Evolutionary conservation across 2,113 vertebrate genomes (phyloP), one percentile per base, ranked within the genome.

Genomic region (Scatophagus argus): DNA sequence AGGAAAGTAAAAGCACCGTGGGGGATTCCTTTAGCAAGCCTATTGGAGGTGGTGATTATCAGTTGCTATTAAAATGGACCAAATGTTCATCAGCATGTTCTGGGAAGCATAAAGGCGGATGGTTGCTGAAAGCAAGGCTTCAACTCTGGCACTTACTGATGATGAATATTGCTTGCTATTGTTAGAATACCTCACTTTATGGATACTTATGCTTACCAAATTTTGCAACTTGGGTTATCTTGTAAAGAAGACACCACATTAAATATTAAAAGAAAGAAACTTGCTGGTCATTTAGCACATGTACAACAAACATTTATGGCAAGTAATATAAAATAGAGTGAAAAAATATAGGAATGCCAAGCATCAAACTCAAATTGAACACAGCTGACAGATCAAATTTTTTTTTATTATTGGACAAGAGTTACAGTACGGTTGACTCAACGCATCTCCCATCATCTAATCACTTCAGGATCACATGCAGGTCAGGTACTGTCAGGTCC

Each of bases 381-480:
- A 71, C 8, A 71, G 12, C 13, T 39, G 41, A 39, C 1, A 8
- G 16, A 21, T 66, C 34, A 46, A 52, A 27, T 38, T 68, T 46
- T n/a, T n/a, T n/a, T n/a, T n/a, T n/a, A n/a, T n/a, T n/a, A n/a
- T n/a, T 68, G 58, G 2, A 44, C 25, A 29, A 47, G 21, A n/a
- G 74, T 46, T 27, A 77, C 19, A 31, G 13, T 46, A 34, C 1
- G 4, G 56, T 38, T 77, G 65, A 69, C 71, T 49, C 0, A 0
- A 63, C 46, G 17, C 47, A 67, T 52, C 51, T 66, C 79, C 63
- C 47, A 59, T 80, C 49, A 19, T 83, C 74, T 44, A 43, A 83
- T 88, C 49, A 52, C 63, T 82, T 87, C 66, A 83, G 74, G 84
- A 77, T 90, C 70, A 81, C 62, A 56, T 59, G 44, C 56, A 51